Conservation (phyloP, 2,113 vertebrate species). For the Lota lota region DNA sequence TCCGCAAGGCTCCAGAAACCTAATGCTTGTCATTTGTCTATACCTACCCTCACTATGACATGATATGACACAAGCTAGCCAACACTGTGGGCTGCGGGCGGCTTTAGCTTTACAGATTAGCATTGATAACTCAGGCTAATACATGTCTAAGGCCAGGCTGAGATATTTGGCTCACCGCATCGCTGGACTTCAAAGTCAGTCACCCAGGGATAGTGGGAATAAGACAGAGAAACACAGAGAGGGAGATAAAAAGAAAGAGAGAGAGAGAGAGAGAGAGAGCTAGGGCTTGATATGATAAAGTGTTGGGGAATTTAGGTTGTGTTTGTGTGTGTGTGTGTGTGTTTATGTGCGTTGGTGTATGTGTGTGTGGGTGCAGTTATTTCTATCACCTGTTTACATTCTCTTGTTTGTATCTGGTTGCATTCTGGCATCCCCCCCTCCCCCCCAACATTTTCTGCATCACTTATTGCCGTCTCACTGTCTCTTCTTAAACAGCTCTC, state of each 20-base stretch:
- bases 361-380: slow-evolving; percentile 46
- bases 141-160: slow-evolving; percentile 21
- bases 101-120: slow-evolving; percentile 48
- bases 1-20: no score
- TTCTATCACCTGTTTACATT: slow-evolving; percentile 63
- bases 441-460: slow-evolving; percentile 20
- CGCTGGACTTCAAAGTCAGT: slow-evolving; percentile 43
- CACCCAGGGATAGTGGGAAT: background rate
- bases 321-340: background rate
- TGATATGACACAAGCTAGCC: slow-evolving; percentile 38
- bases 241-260: no score
- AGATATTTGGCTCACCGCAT: slow-evolving; percentile 6
- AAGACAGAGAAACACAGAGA: background rate
- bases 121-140: slow-evolving; percentile 41
- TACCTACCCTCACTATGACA: slow-evolving; percentile 30
- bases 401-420: slow-evolving; percentile 57
- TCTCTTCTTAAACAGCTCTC: slow-evolving; percentile 18
- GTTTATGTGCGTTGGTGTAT: slow-evolving; percentile 6
- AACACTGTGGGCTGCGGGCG: slow-evolving; percentile 27
- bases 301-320: no score
- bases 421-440: slow-evolving; percentile 36
- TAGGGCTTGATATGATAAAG: no score
- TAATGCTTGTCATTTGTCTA: slow-evolving; percentile 8
- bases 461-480: background rate
- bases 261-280: no score